Percentiles rank a stretch among this genome's conserved stretches.
Conservation (phyloP, 2,888 invertebrate species). For the Cataglyphis livida region DNA sequence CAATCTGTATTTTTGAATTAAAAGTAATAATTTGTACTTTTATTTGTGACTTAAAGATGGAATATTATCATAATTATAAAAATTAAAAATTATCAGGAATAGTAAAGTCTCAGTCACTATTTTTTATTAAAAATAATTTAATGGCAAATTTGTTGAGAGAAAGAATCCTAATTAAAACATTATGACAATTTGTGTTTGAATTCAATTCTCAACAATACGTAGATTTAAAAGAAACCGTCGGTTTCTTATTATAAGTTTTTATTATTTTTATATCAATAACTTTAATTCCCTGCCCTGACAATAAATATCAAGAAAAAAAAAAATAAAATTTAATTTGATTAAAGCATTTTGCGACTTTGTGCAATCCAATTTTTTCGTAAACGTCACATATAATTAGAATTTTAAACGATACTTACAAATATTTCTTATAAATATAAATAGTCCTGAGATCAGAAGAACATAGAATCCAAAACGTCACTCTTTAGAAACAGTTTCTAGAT, state of each 20-base stretch:
- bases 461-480: background rate
- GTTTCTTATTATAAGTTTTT: background rate
- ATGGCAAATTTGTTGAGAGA: background rate
- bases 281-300: background rate
- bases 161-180: background rate
- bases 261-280: background rate
- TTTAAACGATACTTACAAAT: background rate
- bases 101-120: background rate
- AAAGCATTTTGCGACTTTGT: background rate
- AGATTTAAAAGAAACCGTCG: background rate
- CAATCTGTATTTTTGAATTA: background rate
- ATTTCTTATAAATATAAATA: background rate
- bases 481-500: slow-evolving; percentile 31
- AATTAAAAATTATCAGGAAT: background rate
- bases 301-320: background rate
- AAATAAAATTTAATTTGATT: background rate
- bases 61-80: background rate
- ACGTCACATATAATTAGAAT: background rate
- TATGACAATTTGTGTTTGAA: background rate
- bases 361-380: background rate
- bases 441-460: background rate
- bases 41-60: background rate
- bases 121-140: background rate
- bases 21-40: too few relatives aligned
- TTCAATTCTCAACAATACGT: background rate